These are phyloP conservation scores for Nipponacmea schrenckii DNA, from an alignment of 2,888 invertebrate genomes.

Conservation along the genomic window DNA sequence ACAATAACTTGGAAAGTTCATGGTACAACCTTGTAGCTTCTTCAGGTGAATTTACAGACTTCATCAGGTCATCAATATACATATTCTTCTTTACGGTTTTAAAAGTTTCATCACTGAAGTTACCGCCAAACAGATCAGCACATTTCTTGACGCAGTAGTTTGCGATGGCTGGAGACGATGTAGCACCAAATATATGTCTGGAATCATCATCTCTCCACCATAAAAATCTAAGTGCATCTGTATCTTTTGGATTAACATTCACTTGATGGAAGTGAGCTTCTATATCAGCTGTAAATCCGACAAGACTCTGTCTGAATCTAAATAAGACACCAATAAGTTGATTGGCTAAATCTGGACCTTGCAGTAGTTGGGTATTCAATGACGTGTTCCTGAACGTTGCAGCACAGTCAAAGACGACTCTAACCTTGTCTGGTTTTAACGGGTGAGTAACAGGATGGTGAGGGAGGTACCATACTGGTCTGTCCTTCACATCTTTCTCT, in stretches of 20 bases:
- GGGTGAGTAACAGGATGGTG: slow-evolving; percentile 23
- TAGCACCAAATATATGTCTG: slow-evolving; percentile 30
- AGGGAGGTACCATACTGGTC: not conserved
- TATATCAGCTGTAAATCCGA: slow-evolving; percentile 32
- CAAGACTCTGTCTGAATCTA: slow-evolving; percentile 30
- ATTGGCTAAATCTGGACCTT: slow-evolving; percentile 37
- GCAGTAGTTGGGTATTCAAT: slow-evolving; percentile 29
- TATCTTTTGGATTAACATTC: slow-evolving; percentile 17
- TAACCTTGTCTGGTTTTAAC: slow-evolving; percentile 16
- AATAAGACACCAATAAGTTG: slow-evolving; percentile 33
- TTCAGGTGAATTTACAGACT: not conserved
- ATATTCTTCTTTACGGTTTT: slow-evolving; percentile 2
- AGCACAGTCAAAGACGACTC: slow-evolving; percentile 19
- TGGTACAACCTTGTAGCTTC: not conserved
- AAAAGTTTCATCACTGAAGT: not conserved
- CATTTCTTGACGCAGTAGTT: slow-evolving; percentile 5
- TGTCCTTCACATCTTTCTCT: not conserved
- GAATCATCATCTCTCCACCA: slow-evolving; percentile 17
- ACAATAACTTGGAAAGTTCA: not conserved
- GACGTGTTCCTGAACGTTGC: slow-evolving; percentile 14
- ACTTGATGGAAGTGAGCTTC: slow-evolving; percentile 34
- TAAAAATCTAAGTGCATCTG: slow-evolving; percentile 23
- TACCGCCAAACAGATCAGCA: not conserved
- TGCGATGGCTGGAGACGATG: slow-evolving; percentile 33
- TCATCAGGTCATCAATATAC: slow-evolving; percentile 14